These are phyloP conservation scores for Ceratoteleas bidentatus DNA, from an alignment of 1,140 invertebrate species.

Conservation along the genomic window DNA sequence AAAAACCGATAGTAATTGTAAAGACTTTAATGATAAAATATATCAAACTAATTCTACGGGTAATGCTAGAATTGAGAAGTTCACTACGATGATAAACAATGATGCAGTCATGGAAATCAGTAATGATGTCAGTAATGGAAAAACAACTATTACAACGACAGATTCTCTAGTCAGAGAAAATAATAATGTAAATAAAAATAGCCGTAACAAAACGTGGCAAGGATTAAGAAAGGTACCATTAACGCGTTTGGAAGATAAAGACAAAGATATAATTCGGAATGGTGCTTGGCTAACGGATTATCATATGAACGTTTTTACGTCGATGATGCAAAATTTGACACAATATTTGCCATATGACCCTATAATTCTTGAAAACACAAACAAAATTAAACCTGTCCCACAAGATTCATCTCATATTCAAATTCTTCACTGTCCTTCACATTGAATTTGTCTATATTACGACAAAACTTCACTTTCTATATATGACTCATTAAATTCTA, in stretches of 20 bases:
- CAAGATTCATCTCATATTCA: background rate
- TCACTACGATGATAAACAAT: too few species aligned
- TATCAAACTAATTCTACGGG: too few species aligned
- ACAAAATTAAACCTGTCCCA: slow-evolving; percentile 5
- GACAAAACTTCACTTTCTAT: background rate
- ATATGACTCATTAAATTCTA: slow-evolving; percentile 13
- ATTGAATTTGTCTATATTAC: slow-evolving; percentile 16
- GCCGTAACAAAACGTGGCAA: slow-evolving; percentile 7
- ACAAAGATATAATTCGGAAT: slow-evolving; percentile 3
- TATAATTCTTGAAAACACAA: slow-evolving; percentile 7
- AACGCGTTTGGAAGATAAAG: background rate
- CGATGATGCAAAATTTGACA: slow-evolving; percentile 18
- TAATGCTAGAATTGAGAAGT: too few species aligned
- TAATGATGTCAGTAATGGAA: too few species aligned
- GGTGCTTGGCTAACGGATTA: slow-evolving; percentile 5
- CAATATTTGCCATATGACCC: slow-evolving; percentile 11
- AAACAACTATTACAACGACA: too few species aligned
- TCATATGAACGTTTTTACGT: slow-evolving; percentile 17
- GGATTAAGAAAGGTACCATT: slow-evolving; percentile 1
- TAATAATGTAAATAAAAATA: too few species aligned
- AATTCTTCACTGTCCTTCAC: background rate
- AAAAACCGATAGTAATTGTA: too few species aligned
- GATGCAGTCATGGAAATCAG: too few species aligned
- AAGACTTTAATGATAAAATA: too few species aligned
- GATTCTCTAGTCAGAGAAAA: too few species aligned